Conservation (phyloP, 2,113 vertebrate species). For the Engystomops pustulosus region DNA sequence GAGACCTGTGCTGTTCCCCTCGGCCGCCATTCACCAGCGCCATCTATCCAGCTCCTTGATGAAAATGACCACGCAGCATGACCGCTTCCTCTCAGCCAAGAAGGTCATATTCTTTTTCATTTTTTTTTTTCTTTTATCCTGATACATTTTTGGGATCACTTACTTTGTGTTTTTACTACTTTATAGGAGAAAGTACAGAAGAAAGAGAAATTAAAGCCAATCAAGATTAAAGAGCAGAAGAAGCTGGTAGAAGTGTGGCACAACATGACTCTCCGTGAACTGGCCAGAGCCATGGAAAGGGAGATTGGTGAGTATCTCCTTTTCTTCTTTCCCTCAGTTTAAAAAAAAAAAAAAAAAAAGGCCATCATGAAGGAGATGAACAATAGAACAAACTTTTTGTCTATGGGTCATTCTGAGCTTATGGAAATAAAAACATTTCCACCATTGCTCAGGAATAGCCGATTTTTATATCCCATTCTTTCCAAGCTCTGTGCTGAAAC, state of each 20-base stretch:
- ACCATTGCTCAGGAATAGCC: no score
- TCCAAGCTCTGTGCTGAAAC: no score
- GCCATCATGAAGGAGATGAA: no score
- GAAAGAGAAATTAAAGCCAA: constrained; percentile 53
- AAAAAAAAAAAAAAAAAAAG: no score
- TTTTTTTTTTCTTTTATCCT: no score
- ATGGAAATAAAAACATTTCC: no score
- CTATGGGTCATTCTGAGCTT: no score
- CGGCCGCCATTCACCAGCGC: neutral
- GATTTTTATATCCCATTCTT: no score
- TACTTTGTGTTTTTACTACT: constrained; percentile 1
- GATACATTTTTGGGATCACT: no score
- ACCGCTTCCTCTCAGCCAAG: constrained; percentile 67
- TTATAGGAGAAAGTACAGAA: constrained; percentile 63
- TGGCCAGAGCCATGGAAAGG: constrained; percentile 83
- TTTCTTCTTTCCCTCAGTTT: no score
- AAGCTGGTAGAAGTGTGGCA: constrained; percentile 83
- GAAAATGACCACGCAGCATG: constrained; percentile 5
- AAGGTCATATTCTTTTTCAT: constrained; percentile 64
- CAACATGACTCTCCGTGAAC: constrained; percentile 77
- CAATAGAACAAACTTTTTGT: no score
- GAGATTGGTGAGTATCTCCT: constrained; percentile 73
- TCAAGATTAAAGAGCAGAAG: constrained; percentile 69
- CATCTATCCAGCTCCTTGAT: constrained; percentile 50
- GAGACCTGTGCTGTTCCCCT: constrained; percentile 49